Percentiles rank a stretch among this genome's conserved stretches.
These are phyloP conservation scores for Scolopax bukidnonensis DNA, from an alignment of 2,797 vertebrate species.

Conservation along the genomic window DNA sequence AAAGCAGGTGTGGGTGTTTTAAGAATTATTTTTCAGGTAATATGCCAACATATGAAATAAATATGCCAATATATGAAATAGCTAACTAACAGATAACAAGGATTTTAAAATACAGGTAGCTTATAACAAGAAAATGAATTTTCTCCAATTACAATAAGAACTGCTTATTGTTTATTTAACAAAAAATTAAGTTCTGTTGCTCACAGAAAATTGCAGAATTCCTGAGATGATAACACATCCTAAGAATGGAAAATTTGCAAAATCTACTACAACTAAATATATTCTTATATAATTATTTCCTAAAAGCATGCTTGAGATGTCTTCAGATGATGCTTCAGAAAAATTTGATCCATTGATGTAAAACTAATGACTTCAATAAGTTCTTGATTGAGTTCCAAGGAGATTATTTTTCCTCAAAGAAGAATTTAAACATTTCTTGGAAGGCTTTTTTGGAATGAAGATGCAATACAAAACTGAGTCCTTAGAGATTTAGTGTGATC, in stretches of 20 bases:
- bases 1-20: background rate
- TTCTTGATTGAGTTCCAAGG: background rate
- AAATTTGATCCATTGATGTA: background rate
- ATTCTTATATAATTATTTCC: background rate
- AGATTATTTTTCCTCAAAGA: background rate
- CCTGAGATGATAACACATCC: background rate
- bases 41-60: background rate
- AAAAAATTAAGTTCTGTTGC: background rate
- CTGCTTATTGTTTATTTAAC: background rate
- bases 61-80: background rate
- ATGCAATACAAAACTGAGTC: background rate
- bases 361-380: background rate
- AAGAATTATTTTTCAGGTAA: background rate
- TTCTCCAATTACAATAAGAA: background rate
- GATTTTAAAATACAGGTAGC: background rate
- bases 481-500: background rate
- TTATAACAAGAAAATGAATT: background rate
- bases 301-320: background rate
- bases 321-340: background rate
- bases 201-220: background rate
- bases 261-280: background rate
- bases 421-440: background rate
- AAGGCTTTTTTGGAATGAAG: background rate
- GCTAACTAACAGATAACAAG: background rate
- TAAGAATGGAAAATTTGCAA: background rate